These are phyloP conservation scores for Tokudaia muenninki DNA, from an alignment of 2,797 vertebrate species.

Conservation along the genomic window DNA sequence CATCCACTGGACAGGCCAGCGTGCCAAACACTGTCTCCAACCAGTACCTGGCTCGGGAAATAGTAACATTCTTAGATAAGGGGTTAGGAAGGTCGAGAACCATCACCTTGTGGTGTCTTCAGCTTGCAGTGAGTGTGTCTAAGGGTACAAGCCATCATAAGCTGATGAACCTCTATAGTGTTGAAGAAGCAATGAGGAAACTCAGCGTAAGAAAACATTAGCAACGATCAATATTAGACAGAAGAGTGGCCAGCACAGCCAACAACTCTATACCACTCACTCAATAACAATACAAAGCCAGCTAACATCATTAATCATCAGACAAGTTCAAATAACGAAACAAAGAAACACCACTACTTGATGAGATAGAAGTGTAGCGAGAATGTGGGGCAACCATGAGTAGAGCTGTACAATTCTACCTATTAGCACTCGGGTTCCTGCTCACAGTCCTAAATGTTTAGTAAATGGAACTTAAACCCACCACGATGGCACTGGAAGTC, in stretches of 20 bases:
- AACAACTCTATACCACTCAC: neutral
- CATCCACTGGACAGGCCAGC: slow-evolving; percentile 37
- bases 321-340: neutral
- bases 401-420: neutral
- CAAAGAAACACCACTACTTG: neutral
- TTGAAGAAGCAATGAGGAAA: neutral
- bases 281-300: neutral
- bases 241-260: neutral
- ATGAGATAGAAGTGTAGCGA: neutral
- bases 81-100: neutral
- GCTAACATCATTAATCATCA: neutral
- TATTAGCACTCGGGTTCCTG: neutral
- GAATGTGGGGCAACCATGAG: neutral
- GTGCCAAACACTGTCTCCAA: slow-evolving; percentile 20
- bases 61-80: slow-evolving; percentile 60
- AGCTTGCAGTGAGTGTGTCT: neutral
- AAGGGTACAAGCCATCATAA: neutral
- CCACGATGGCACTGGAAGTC: slow-evolving; percentile 45
- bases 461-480: neutral
- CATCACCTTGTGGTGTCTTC: neutral
- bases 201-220: neutral
- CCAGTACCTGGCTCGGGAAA: neutral
- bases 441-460: neutral
- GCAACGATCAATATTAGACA: neutral
- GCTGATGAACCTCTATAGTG: neutral